Base-by-base conservation (phyloP, 2,888 invertebrate species). In the Ichneumoninae sp. region DNA sequence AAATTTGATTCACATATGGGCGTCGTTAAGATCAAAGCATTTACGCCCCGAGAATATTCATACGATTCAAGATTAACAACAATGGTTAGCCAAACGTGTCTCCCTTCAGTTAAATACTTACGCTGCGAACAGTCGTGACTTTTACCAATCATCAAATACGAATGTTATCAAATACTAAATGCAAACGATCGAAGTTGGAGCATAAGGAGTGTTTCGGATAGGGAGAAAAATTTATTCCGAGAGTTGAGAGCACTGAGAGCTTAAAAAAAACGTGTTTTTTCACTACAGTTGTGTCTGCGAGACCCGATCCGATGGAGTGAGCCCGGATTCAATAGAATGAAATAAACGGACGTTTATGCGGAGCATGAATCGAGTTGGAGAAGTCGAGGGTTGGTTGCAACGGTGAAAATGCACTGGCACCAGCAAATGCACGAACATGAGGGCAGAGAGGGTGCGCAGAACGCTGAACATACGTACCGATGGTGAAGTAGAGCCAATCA, bases 401-500 rank as follows among this genome's bases (percentile, higher is more conserved):
- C 71, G 71, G 47, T 40, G 66, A 85, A 81, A 85, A 40, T 82
- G 79, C 81, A 83, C 76, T 68, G 40, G 80, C 63, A 54, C 69
- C 66, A 47, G 80, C 40, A 63, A 79, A 68, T 71, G 73, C 68
- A 73, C 73, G 69, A 80, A 73, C 83, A 74, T 68, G 77, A 76
- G 85, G 19, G 30, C n/a, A 52, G 30, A 40, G 33, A 13, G 76
- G 40, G 77, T 68, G 66, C 33, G 52, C 75, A 77, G 83, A 66
- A 84, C 76, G 52, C 10, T 60, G 76, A 83, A 80, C 68, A 74
- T 76, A 80, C 85, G 85, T 80, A 83, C 85, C 79, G 76, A 80
- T 77, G 85, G 52, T 83, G 80, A 47, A 76, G 82, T 77, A 69
- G 77, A 83, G 88, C 92, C 91, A 93, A 93, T 93, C 92, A 91